Base-by-base conservation (phyloP, 2,888 invertebrate species). In the Ligdia adustata region DNA sequence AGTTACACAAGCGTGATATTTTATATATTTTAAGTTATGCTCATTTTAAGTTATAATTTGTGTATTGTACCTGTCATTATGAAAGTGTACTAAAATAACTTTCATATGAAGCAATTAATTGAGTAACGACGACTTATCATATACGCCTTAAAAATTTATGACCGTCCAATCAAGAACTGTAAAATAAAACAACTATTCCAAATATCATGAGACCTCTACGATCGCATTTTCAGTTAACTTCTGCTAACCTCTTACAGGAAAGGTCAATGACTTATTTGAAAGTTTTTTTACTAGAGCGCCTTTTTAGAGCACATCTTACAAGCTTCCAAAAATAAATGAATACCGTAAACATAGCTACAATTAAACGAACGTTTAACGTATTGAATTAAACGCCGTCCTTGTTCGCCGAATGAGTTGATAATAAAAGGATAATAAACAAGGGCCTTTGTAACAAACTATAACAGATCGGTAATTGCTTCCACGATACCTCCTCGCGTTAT, bases 391-490 rank as follows among this genome's bases (percentile, higher is more conserved):
- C 77, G 71, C 62, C 75, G 80, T 80, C 85, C 85, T 86, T 83
- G 88, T 88, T 83, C 81, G 67, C 71, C 78, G 82, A 89, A 89
- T 84, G 87, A 85, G 86, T 82, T 83, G 87, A 87, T 88, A 87
- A 87, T 89, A 89, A 89, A 90, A 88, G 72, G 87, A 86, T 88
- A 89, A 87, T 90, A 89, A 90, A 89, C 82, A 84, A 81, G 84
- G 84, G 84, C 86, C 85, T 85, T 89, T 87, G 90, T 89, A 86
- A 89, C 90, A 89, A 89, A 89, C 90, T 90, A 89, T 90, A 89
- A 89, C 89, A 89, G 90, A 89, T 90, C 86, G 78, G 89, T 90
- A 90, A 90, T 90, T 90, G 90, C 87, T 87, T 87, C 84, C 82
- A 84, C 89, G 87, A 88, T 89, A 84, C 89, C 89, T 89, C 77